Evolutionary conservation across 2,888 invertebrate genomes (phyloP).

Genomic region (Cheilosia vulpina): DNA sequence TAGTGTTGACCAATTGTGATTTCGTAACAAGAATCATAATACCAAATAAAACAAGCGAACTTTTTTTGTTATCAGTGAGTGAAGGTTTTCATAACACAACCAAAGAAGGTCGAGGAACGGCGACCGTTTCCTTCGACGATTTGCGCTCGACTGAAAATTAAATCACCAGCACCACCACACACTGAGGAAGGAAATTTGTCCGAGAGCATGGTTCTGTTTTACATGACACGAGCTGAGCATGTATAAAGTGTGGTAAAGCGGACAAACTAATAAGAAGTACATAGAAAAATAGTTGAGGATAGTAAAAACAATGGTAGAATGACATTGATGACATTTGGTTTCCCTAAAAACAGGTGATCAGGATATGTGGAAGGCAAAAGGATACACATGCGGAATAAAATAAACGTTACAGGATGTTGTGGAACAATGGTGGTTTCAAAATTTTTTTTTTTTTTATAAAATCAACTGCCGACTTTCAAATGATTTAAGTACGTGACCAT

Average conservation of each 20-base stretch:
- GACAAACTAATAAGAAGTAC: slow-evolving; percentile 32
- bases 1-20: slow-evolving; percentile 40
- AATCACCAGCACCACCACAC: slow-evolving; percentile 43
- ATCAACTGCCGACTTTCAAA: no score
- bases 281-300: not conserved
- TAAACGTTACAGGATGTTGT: slow-evolving; percentile 15
- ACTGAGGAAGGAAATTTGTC: slow-evolving; percentile 49
- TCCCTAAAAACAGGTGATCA: slow-evolving; percentile 49
- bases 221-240: slow-evolving; percentile 2
- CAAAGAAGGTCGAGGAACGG: slow-evolving; percentile 59
- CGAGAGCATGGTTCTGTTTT: slow-evolving; percentile 41
- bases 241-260: slow-evolving; percentile 29
- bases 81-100: slow-evolving; percentile 71
- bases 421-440: not conserved
- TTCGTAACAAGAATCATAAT: slow-evolving; percentile 69
- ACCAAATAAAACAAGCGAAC: slow-evolving; percentile 53
- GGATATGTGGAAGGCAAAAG: not conserved
- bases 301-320: slow-evolving; percentile 33
- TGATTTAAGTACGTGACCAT: no score
- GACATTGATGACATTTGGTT: slow-evolving; percentile 43
- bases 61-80: slow-evolving; percentile 63
- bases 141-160: slow-evolving; percentile 81
- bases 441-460: not conserved
- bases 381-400: not conserved
- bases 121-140: slow-evolving; percentile 80